Base-by-base conservation (phyloP, 1,140 invertebrate genomes). In the Aplysia californica region DNA sequence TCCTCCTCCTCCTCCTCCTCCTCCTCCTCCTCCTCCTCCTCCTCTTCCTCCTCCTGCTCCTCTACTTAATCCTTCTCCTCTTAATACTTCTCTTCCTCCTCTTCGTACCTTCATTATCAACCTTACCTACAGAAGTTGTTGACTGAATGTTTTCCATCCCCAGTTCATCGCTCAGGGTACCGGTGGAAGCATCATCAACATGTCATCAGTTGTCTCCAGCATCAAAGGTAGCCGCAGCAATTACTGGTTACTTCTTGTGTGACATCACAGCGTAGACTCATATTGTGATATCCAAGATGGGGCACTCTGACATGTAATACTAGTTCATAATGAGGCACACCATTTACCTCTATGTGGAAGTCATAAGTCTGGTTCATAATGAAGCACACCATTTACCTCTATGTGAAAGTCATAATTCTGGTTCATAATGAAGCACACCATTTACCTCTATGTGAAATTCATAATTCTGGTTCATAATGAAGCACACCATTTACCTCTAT, bases 171-270 rank as follows among this genome's bases (percentile, higher is more conserved):
- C 85, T 36, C 79, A 84, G 31, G 82, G 80, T n/a, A 78, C 41
- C 35, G 79, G 74, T 23, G 90, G 88, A 21, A 85, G 82, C 29
- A 88, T 91, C 38, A 87, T 91, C 65, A 91, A 91, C 79, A 91
- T 91, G 87, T 87, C 91, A 3, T 90, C 90, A n/a, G 89, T 90
- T 1, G 88, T 86, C 1, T 90, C 89, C 56, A 88, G 84, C 71
- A 82, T 91, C 20, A 89, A 89, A 81, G 90, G 87, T 87, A 50
- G n/a, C n/a, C n/a, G n/a, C 78, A 70, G 44, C 18, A 15, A 20
- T 65, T 41, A 6, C 21, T 72, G 41, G 26, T 56, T 5, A 72
- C 26, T 50, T 10, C n/a, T 50, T 50, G n/a, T n/a, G n/a, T n/a
- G n/a, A 50, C n/a, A 50, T 50, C 10, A 50, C 44, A 50, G 44